phyloP scores from a whole-genome alignment of 2,888 invertebrate genomes.

The Ceriagrion tenellum region DNA sequence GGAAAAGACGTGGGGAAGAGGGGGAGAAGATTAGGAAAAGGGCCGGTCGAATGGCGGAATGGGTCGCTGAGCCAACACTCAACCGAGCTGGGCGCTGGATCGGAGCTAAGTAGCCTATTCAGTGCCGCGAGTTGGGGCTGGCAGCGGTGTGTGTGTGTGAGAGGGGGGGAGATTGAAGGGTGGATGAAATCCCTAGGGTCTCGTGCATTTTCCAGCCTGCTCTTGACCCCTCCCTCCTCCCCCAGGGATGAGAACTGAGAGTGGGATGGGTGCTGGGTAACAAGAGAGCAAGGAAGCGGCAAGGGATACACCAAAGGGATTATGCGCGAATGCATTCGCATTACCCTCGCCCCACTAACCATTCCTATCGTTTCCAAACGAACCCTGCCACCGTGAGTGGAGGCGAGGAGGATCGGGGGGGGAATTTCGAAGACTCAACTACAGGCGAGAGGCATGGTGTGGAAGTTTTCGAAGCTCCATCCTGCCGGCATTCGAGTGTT shows the following conservation, averaged over 20 bases:
- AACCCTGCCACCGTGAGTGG: not conserved
- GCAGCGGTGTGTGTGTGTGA: not conserved
- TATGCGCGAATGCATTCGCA: not conserved
- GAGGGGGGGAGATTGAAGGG: not conserved
- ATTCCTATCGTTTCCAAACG: not conserved
- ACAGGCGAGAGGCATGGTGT: not conserved
- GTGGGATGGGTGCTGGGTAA: not conserved
- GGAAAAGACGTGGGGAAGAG: not conserved
- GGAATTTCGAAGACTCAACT: not conserved
- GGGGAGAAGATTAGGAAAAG: not conserved
- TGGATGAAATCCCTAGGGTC: not conserved
- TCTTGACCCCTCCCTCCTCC: not conserved
- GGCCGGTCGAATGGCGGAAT: not conserved
- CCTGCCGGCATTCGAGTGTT: too few relatives aligned
- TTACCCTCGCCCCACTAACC: not conserved
- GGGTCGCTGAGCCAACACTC: not conserved
- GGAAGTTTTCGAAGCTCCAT: not conserved
- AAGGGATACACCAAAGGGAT: not conserved
- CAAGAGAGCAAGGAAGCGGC: not conserved
- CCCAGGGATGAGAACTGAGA: not conserved
- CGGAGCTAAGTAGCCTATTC: not conserved
- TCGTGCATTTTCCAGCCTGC: not conserved
- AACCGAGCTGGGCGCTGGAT: not conserved
- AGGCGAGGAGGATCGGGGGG: not conserved
- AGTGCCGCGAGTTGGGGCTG: not conserved